Base-by-base conservation (phyloP, 2,888 invertebrate genomes). In the Thymelicus lineola region DNA sequence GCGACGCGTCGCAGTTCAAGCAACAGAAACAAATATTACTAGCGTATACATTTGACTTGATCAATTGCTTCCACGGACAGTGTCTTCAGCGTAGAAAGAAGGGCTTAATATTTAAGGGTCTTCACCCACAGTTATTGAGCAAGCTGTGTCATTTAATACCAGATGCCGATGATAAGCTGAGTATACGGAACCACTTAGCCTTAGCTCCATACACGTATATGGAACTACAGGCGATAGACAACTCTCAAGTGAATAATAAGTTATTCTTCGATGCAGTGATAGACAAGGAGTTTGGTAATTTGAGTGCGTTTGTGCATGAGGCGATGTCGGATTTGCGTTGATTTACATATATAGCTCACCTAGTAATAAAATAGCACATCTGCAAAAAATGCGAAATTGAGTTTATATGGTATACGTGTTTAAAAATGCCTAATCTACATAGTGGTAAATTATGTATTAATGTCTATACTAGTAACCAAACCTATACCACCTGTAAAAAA, bases 51-150 rank as follows among this genome's bases (percentile, higher is more conserved):
- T 75, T 77, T 0, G 94, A 94, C 72, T 72, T 92, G 50, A 74
- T 88, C n/a, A 86, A 82, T 73, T 89, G 90, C 72, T 77, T 94
- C n/a, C 88, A 87, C 76, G 91, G 92, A 61, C 80, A 84, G 45
- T 80, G 83, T 0, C 69, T 93, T 0, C 79, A 75, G 15, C 57
- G 46, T 7, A 55, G 78, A 75, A 0, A 78, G 88, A 5, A 75
- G 81, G 91, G 93, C 0, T 72, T 88, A 1, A 75, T 91, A 1
- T 91, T 94, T 75, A 78, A 79, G 9, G 82, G 80, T 45, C 66
- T 94, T 3, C 82, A 86, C 10, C 86, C 86, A 0, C 82, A 87
- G n/a, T 64, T 89, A 0, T 85, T 88, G 0, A 77, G 79, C 1
- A 86, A 87, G 73, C 78, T 94, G 1, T 60, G n/a, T 0, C 80